Base-by-base conservation (phyloP, 2,113 vertebrate species). In the Paraplagusia blochii region DNA sequence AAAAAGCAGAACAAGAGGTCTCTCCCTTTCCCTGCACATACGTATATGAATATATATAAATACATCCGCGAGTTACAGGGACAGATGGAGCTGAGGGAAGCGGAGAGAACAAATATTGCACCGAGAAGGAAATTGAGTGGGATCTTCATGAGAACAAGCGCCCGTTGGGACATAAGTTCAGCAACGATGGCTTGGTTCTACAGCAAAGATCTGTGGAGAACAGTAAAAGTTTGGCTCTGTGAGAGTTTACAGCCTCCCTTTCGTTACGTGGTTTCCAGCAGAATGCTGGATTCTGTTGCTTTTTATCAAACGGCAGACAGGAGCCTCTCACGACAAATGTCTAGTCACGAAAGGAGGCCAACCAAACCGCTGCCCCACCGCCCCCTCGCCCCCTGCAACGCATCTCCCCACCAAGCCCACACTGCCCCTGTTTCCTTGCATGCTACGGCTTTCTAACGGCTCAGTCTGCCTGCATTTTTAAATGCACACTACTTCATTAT, bases 71-170 rank as follows among this genome's bases (percentile, higher is more conserved):
- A 80, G 68, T 80, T 80, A 58, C 55, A 59, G 57, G 65, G 76
- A 80, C 80, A 86, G 80, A 86, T 85, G 75, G 81, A 83, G 77
- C 69, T 12, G 46, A 43, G 58, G 63, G 46, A 60, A 42, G 46
- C 43, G 49, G 40, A 48, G 63, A 39, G 72, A 67, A 68, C 40
- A 59, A 74, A 29, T 29, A 6, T 29, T 29, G 22, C 45, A 62
- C 49, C 44, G 40, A 58, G 52, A 46, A 10, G 6, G 15, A n/a
- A n/a, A n/a, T n/a, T n/a, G n/a, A 34, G n/a, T 12, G 15, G 51
- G 22, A 22, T 46, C n/a, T 22, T n/a, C n/a, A n/a, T n/a, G n/a
- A n/a, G n/a, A 29, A 39, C 2, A 7, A 39, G 10, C 9, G 10
- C 22, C 22, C 22, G 22, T 29, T 40, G 38, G 38, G 9, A 40